Percentiles rank a stretch among this genome's conserved stretches.
phyloP scores from a whole-genome alignment of 2,888 invertebrate genomes.

The Bimastos eiseni region DNA sequence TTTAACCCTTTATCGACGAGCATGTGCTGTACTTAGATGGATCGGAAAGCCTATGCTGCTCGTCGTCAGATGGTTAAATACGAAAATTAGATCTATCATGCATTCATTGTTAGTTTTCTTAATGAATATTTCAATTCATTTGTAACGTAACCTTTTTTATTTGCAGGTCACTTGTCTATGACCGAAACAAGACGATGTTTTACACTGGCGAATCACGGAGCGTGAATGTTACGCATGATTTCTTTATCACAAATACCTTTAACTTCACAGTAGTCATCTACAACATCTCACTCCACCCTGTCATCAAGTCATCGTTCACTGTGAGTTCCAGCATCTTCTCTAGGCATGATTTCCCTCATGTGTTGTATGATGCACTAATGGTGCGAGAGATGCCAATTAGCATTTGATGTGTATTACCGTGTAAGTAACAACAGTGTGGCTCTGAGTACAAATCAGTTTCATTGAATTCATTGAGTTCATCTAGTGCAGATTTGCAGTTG shows the following conservation, averaged over 20 bases:
- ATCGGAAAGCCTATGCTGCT: no score
- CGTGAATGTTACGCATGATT: conserved; percentile 63
- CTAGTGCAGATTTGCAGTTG: no score
- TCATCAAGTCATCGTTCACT: conserved; percentile 69
- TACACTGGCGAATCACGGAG: conserved; percentile 56
- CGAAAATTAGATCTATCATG: neutral
- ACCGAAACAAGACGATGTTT: conserved; percentile 62
- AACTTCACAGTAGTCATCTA: conserved; percentile 74
- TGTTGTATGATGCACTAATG: neutral
- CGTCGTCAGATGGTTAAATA: no score
- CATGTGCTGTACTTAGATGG: no score
- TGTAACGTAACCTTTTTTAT: neutral
- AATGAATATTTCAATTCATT: neutral
- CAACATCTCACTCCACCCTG: conserved; percentile 71
- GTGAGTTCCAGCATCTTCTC: conserved; percentile 62
- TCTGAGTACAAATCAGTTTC: neutral
- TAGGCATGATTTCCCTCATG: neutral
- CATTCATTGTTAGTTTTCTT: neutral
- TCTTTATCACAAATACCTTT: conserved; percentile 75
- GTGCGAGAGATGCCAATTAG: neutral
- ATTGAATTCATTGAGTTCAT: neutral
- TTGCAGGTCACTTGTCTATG: conserved; percentile 62
- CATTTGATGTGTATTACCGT: neutral
- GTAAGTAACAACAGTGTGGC: neutral
- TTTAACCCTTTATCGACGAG: no score